Conservation (phyloP, 2,888 invertebrate species). For the Ditula angustiorana region DNA sequence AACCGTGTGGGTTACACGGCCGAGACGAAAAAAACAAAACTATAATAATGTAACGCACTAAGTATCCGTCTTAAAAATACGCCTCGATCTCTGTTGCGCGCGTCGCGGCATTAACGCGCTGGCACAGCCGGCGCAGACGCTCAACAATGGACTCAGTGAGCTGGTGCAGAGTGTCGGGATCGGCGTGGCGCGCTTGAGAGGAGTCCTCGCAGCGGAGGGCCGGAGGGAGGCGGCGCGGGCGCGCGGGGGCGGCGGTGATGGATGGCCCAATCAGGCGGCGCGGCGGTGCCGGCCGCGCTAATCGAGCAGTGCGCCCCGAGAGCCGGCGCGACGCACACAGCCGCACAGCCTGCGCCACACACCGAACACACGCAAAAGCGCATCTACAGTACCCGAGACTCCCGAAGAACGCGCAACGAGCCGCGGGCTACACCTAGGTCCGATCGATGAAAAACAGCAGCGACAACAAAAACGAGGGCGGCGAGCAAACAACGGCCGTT, state of each 20-base stretch:
- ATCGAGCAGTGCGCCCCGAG: constrained; percentile 79
- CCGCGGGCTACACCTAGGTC: constrained; percentile 45
- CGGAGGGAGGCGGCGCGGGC: constrained; percentile 69
- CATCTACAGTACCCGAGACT: constrained; percentile 67
- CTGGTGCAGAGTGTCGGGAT: constrained; percentile 32
- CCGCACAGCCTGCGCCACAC: constrained; percentile 40
- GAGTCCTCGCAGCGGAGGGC: constrained; percentile 61
- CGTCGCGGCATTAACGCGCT: constrained; percentile 75
- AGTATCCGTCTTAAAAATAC: constrained; percentile 84
- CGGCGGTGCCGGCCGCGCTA: constrained; percentile 80
- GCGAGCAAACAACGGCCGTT: constrained; percentile 58
- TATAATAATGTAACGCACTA: constrained; percentile 84
- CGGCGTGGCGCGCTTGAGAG: constrained; percentile 47
- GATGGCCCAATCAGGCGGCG: constrained; percentile 86
- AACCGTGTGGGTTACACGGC: constrained; percentile 76
- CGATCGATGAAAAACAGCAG: constrained; percentile 77
- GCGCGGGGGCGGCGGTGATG: constrained; percentile 75
- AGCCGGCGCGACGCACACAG: constrained; percentile 69
- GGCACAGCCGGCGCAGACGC: constrained; percentile 46
- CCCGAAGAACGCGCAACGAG: constrained; percentile 52
- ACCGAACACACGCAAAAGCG: constrained; percentile 70
- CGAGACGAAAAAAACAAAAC: constrained; percentile 74
- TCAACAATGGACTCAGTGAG: constrained; percentile 43
- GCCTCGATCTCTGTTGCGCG: constrained; percentile 78
- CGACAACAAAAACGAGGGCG: constrained; percentile 64